A percentile compares a stretch with the other conserved stretches of the same genome.
Conservation (phyloP, 2,113 vertebrate genomes). For the Elephantulus edwardii region DNA sequence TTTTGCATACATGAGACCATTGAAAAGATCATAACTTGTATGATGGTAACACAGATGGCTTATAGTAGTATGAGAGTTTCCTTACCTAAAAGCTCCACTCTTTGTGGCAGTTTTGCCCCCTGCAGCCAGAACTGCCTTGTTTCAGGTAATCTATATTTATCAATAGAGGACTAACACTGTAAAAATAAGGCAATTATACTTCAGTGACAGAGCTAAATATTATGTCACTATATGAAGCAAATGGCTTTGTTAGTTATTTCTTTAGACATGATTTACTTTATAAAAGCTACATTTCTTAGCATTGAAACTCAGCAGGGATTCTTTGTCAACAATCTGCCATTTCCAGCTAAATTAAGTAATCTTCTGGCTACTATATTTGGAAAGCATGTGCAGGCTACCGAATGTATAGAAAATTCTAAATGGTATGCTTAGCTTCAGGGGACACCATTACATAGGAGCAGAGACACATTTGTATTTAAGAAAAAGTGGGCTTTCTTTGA, state of each 20-base stretch:
- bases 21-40: neutral
- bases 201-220: slow-evolving; percentile 84
- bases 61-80: neutral
- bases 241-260: slow-evolving; percentile 77
- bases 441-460: slow-evolving; percentile 30
- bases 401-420: slow-evolving; percentile 62
- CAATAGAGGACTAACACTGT: slow-evolving; percentile 76
- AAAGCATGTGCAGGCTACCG: slow-evolving; percentile 32
- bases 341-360: slow-evolving; percentile 81
- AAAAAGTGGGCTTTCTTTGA: slow-evolving; percentile 43
- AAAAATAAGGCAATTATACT: slow-evolving; percentile 83
- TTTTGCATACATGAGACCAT: neutral
- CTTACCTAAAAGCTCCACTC: neutral
- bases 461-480: slow-evolving; percentile 41
- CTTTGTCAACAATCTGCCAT: slow-evolving; percentile 81
- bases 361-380: slow-evolving; percentile 76
- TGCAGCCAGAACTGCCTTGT: slow-evolving; percentile 68
- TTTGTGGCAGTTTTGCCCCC: slow-evolving; percentile 46
- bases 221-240: slow-evolving; percentile 83
- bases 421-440: slow-evolving; percentile 54
- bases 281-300: slow-evolving; percentile 76
- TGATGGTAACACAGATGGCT: neutral
- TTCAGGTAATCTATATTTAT: slow-evolving; percentile 78
- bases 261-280: slow-evolving; percentile 76
- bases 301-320: slow-evolving; percentile 77